These are phyloP conservation scores for Scortum barcoo DNA, from an alignment of 2,113 vertebrate genomes.

Conservation along the genomic window DNA sequence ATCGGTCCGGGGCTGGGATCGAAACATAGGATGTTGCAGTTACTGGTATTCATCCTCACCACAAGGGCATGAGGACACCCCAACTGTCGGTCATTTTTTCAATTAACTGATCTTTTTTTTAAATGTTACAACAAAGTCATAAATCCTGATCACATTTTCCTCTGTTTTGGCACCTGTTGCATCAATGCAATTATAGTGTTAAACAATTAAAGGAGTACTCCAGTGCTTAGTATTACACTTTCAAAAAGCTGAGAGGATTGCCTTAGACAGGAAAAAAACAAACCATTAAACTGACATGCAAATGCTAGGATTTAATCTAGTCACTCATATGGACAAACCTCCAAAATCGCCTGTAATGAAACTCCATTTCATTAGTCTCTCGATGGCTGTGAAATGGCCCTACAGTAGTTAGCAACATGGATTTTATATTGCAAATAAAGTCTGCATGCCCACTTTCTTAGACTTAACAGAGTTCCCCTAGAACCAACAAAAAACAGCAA, in stretches of 20 bases:
- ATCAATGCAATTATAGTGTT: neutral
- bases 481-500: too few species aligned
- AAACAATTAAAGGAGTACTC: neutral
- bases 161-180: neutral
- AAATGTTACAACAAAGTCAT: neutral
- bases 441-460: neutral
- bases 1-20: neutral
- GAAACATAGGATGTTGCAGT: neutral
- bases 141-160: neutral
- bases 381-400: too few species aligned
- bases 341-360: neutral
- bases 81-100: neutral
- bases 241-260: neutral
- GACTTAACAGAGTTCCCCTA: too few species aligned
- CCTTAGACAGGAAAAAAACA: neutral
- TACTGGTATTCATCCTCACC: neutral
- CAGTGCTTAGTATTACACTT: neutral
- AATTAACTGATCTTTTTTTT: neutral
- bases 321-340: neutral
- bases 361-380: neutral
- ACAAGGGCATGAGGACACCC: neutral
- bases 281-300: neutral
- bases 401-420: neutral
- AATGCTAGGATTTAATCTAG: neutral
- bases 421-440: neutral